phyloP scores from a whole-genome alignment of 2,113 vertebrate species.

The Microcebus griseorufus region DNA sequence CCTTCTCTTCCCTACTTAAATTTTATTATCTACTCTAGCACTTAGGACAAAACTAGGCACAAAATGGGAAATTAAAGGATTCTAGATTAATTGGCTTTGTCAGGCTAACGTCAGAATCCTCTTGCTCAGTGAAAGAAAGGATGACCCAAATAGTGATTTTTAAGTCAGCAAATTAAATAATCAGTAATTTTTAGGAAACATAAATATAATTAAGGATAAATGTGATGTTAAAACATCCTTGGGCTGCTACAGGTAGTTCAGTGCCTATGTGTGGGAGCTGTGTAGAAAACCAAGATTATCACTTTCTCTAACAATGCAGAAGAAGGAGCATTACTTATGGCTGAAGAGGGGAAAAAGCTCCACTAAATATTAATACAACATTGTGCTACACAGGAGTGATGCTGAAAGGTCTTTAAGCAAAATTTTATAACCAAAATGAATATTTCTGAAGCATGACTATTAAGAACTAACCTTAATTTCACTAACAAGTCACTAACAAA shows the following conservation, averaged over 20 bases:
- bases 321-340: neutral
- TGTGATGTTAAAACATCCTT: neutral
- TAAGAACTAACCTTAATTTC: neutral
- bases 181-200: neutral
- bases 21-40: neutral
- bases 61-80: neutral
- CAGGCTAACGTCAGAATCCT: neutral
- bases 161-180: slow-evolving; percentile 28
- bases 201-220: neutral
- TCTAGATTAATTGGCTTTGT: neutral
- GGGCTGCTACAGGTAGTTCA: neutral
- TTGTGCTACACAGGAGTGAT: accelerated
- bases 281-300: neutral
- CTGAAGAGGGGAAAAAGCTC: neutral
- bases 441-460: neutral
- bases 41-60: neutral
- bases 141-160: neutral
- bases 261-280: neutral
- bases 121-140: neutral
- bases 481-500: neutral
- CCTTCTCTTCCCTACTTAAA: neutral
- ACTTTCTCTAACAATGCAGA: neutral
- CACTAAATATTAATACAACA: neutral
- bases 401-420: neutral
- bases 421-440: neutral